Evolutionary conservation across 2,888 invertebrate species (phyloP).

Genomic region (Sinhomidia bicolor): DNA sequence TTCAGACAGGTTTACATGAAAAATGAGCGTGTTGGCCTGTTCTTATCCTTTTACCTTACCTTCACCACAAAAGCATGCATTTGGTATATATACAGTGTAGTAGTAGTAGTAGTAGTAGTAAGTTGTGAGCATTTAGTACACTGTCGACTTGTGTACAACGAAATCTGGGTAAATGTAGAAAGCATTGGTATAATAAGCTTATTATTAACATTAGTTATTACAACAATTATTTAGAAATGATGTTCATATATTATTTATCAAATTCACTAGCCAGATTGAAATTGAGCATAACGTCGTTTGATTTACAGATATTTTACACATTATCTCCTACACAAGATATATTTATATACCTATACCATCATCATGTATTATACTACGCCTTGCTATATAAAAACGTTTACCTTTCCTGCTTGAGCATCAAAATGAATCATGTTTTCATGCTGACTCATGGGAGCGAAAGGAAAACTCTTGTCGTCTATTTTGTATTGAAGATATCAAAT

Average conservation of each 20-base stretch:
- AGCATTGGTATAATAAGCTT: no score
- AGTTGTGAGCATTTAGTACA: no score
- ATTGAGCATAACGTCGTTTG: constrained; percentile 3
- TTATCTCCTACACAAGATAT: background rate
- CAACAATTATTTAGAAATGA: constrained; percentile 51
- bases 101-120: background rate
- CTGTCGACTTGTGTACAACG: background rate
- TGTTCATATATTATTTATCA: constrained; percentile 46
- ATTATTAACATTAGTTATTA: constrained; percentile 51
- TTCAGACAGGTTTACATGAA: constrained; percentile 69
- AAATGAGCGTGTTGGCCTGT: constrained; percentile 60
- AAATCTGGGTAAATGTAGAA: background rate
- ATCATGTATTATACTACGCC: no score
- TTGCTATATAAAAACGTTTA: background rate
- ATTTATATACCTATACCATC: background rate
- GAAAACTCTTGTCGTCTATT: constrained; percentile 35
- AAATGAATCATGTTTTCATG: constrained; percentile 7
- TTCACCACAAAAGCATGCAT: background rate
- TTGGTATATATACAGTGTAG: background rate
- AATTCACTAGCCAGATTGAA: constrained; percentile 11
- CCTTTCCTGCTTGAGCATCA: background rate
- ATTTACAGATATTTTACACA: constrained; percentile 31
- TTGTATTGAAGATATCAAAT: no score
- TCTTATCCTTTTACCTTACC: constrained; percentile 34
- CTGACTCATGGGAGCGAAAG: constrained; percentile 25